Evolutionary conservation across 2,797 vertebrate species (phyloP).

Genomic region (Amblyraja radiata): DNA sequence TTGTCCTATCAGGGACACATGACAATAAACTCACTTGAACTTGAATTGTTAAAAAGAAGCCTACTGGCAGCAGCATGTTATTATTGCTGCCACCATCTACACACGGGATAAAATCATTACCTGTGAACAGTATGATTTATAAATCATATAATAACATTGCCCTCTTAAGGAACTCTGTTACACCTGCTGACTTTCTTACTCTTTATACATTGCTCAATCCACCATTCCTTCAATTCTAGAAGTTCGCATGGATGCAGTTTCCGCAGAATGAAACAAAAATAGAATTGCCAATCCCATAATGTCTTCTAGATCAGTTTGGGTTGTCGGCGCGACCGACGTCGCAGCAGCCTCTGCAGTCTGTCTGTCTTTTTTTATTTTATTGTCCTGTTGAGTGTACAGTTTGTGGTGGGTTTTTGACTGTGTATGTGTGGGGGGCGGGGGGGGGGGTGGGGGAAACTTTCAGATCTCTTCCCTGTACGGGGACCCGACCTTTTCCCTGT

Average conservation of each 20-base stretch:
- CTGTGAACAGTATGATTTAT: neutral
- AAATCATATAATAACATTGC: neutral
- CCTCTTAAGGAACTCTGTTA: neutral
- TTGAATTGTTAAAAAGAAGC: neutral
- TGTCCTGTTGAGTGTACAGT: too few species aligned
- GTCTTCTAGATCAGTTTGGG: neutral
- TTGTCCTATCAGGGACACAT: too few species aligned
- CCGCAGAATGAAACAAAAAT: neutral
- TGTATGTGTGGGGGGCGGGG: too few species aligned
- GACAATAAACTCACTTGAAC: too few species aligned
- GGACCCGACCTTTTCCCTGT: too few species aligned
- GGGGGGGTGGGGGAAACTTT: too few species aligned
- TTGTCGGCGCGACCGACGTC: too few species aligned
- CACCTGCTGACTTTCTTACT: neutral
- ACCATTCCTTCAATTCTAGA: neutral
- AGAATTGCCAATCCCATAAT: neutral
- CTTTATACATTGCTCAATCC: neutral
- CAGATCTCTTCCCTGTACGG: too few species aligned
- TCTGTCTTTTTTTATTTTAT: too few species aligned
- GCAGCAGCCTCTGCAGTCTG: too few species aligned
- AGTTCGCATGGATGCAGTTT: neutral
- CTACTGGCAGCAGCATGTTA: neutral
- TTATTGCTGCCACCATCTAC: neutral
- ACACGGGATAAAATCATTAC: neutral
- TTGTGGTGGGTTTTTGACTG: too few species aligned